phyloP scores from a whole-genome alignment of 2,113 vertebrate species.

The Embiotoca jacksoni region DNA sequence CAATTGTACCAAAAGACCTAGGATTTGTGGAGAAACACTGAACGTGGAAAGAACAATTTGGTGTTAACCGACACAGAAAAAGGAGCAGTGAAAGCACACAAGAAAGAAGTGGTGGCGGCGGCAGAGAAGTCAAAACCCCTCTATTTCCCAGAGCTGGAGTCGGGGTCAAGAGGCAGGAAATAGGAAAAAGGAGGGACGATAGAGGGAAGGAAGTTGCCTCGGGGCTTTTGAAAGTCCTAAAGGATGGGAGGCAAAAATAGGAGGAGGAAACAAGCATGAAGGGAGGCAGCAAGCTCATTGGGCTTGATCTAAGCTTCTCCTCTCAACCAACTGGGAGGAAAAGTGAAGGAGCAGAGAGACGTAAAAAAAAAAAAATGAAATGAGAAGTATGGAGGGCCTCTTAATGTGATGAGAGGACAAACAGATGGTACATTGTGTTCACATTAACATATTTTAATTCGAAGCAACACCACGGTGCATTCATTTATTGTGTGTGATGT shows the following conservation, averaged over 20 bases:
- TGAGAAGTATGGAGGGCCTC: conserved; percentile 45
- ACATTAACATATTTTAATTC: conserved; percentile 68
- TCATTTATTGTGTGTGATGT: conserved; percentile 41
- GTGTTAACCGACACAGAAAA: conserved; percentile 5
- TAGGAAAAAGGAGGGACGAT: conserved; percentile 33
- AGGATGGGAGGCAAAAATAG: conserved; percentile 38
- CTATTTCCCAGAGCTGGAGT: conserved; percentile 41
- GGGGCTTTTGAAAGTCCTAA: conserved; percentile 54
- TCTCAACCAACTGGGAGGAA: conserved; percentile 50
- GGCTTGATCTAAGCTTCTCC: conserved; percentile 46
- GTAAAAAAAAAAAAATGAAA: conserved; percentile 3
- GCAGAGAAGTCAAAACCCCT: conserved; percentile 40
- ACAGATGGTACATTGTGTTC: conserved; percentile 75
- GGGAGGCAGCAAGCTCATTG: conserved; percentile 51
- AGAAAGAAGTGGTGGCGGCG: conserved; percentile 7
- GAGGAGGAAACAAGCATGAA: conserved; percentile 36
- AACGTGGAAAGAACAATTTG: background rate
- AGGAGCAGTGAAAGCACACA: conserved; percentile 1
- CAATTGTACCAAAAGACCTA: background rate
- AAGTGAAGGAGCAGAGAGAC: conserved; percentile 20
- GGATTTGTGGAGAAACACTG: conserved; percentile 4
- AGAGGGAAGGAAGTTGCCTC: conserved; percentile 39
- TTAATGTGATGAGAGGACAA: conserved; percentile 60
- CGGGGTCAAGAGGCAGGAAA: conserved; percentile 60
- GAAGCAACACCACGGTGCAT: conserved; percentile 49